These are phyloP conservation scores for Drosophila albomicans DNA, from an alignment of 1,140 invertebrate genomes.

Conservation along the genomic window DNA sequence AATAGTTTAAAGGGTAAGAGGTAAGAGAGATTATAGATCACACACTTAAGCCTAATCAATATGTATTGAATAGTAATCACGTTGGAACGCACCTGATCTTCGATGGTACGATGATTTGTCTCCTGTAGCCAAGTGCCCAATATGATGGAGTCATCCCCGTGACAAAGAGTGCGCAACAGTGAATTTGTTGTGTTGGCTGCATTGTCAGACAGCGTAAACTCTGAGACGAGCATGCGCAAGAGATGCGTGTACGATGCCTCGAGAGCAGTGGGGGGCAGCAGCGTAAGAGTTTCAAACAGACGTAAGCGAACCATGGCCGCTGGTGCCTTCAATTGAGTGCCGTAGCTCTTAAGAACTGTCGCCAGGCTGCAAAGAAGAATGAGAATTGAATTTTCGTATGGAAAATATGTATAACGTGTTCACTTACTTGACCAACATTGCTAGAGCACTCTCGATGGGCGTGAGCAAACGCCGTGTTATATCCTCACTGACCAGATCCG, in stretches of 20 bases:
- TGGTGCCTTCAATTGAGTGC: constrained; percentile 96
- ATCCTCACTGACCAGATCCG: constrained; percentile 96
- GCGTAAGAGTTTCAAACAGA: constrained; percentile 94
- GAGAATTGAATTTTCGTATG: background rate
- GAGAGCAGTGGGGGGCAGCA: constrained; percentile 93
- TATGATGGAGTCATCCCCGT: constrained; percentile 95
- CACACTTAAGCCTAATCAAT: background rate
- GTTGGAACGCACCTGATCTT: constrained; percentile 93
- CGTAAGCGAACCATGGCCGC: constrained; percentile 96
- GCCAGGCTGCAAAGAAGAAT: constrained; percentile 88
- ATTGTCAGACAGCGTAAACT: constrained; percentile 98
- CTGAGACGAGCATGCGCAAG: constrained; percentile 97
- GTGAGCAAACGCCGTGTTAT: constrained; percentile 94
- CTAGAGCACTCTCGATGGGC: constrained; percentile 97
- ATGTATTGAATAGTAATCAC: background rate
- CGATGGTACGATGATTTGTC: constrained; percentile 97
- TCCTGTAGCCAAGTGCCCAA: constrained; percentile 95
- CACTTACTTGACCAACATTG: constrained; percentile 96
- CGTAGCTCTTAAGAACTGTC: constrained; percentile 95
- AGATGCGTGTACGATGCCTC: constrained; percentile 95
- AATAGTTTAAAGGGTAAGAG: constrained; percentile 38
- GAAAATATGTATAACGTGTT: background rate
- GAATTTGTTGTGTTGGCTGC: constrained; percentile 97
- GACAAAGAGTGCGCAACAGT: constrained; percentile 93
- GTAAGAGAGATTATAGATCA: constrained; percentile 21